phyloP scores from a whole-genome alignment of 2,888 invertebrate species.

The Augochlorella aurata region DNA sequence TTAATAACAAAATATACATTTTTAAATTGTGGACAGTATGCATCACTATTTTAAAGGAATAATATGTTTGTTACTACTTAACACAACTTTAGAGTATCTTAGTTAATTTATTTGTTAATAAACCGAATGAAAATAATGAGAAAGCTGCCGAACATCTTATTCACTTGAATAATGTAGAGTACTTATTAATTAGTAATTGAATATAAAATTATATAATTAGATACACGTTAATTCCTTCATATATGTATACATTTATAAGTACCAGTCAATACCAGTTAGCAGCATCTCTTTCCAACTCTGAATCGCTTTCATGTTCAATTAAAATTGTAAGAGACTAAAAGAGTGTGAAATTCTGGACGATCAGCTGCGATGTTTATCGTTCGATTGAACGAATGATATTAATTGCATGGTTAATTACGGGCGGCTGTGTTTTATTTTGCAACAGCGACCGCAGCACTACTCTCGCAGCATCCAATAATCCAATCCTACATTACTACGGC shows the following conservation, averaged over 20 bases:
- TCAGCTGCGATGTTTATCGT: slow-evolving; percentile 58
- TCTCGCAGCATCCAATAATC: slow-evolving; percentile 75
- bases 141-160: not conserved
- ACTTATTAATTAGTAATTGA: no score
- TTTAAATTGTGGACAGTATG: not conserved
- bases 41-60: not conserved
- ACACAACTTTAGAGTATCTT: not conserved
- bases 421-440: slow-evolving; percentile 75
- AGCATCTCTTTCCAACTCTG: not conserved
- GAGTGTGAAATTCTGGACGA: slow-evolving; percentile 35
- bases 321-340: not conserved
- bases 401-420: slow-evolving; percentile 78
- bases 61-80: not conserved
- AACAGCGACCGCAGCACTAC: slow-evolving; percentile 57
- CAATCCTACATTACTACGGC: slow-evolving; percentile 73
- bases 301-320: not conserved
- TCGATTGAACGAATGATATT: slow-evolving; percentile 68
- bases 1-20: not conserved
- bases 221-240: not conserved
- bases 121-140: not conserved
- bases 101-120: not conserved
- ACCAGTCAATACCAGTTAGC: not conserved
- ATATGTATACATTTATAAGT: not conserved
- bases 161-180: not conserved
- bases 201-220: no score